A percentile compares a stretch with the other conserved stretches of the same genome.
phyloP scores from a whole-genome alignment of 1,140 invertebrate genomes.

The Himalopsyche phryganea region DNA sequence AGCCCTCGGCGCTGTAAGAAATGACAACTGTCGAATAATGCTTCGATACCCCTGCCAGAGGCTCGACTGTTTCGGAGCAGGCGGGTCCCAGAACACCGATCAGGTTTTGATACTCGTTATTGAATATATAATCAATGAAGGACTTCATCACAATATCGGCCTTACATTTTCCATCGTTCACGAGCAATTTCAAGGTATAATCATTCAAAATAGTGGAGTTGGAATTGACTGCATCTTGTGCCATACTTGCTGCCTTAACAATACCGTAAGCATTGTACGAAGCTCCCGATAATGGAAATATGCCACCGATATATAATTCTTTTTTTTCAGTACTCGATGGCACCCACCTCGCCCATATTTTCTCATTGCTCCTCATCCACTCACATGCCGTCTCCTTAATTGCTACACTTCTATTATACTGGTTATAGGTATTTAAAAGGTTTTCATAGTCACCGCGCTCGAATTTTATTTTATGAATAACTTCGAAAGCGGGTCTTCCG shows the following conservation, averaged over 20 bases:
- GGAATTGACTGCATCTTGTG: conserved; percentile 62
- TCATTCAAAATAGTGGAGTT: conserved; percentile 59
- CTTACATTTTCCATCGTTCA: conserved; percentile 68
- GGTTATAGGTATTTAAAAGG: conserved; percentile 51
- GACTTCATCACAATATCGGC: conserved; percentile 74
- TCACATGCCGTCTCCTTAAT: conserved; percentile 62
- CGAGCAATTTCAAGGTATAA: conserved; percentile 60
- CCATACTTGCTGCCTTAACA: conserved; percentile 61
- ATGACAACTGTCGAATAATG: conserved; percentile 74
- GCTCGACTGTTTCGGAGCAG: conserved; percentile 81
- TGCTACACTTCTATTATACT: conserved; percentile 16
- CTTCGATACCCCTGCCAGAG: conserved; percentile 75
- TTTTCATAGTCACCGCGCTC: conserved; percentile 52
- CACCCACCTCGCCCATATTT: conserved; percentile 56
- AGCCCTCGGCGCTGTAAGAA: conserved; percentile 78
- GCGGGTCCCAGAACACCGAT: conserved; percentile 78
- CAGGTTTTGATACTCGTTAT: conserved; percentile 52
- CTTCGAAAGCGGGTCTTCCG: conserved; percentile 54
- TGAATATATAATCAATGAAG: conserved; percentile 71
- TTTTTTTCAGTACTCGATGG: conserved; percentile 51
- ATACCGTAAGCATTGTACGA: conserved; percentile 64
- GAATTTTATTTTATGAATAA: conserved; percentile 58
- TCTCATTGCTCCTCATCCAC: conserved; percentile 61
- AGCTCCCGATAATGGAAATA: conserved; percentile 63
- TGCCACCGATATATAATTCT: conserved; percentile 66